phyloP scores from a whole-genome alignment of 23 tunicate genomes.

The Halocynthia roretzi region DNA sequence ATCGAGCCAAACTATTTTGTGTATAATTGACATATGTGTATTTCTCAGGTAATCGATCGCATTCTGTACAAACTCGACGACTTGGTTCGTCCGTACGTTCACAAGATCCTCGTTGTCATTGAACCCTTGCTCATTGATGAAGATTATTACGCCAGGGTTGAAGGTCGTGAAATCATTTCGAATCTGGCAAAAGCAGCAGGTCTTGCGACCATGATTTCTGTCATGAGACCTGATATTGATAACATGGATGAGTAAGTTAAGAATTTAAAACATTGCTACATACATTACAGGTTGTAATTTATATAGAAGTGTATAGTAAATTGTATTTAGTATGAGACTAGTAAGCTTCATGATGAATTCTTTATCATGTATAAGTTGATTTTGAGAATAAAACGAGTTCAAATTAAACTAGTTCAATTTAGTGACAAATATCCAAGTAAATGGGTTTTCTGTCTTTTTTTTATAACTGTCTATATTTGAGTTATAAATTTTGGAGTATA shows the following conservation, averaged over 20 bases:
- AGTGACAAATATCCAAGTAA: too few relatives aligned
- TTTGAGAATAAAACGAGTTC: too few relatives aligned
- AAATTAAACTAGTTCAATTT: too few relatives aligned
- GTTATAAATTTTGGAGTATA: not conserved
- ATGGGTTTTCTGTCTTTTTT: too few relatives aligned
- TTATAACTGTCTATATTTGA: too few relatives aligned
- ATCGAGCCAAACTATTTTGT: not conserved
- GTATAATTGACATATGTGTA: not conserved
- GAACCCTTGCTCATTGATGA: slow-evolving; percentile 99
- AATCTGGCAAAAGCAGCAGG: slow-evolving; percentile 99
- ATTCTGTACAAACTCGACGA: slow-evolving; percentile 98
- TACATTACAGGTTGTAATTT: too few relatives aligned
- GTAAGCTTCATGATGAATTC: too few relatives aligned
- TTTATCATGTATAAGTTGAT: too few relatives aligned
- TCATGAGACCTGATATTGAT: slow-evolving; percentile 99
- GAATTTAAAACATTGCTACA: too few relatives aligned
- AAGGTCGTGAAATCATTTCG: slow-evolving; percentile 97
- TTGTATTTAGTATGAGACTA: too few relatives aligned
- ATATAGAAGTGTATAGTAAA: too few relatives aligned
- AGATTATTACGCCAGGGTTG: slow-evolving; percentile 98
- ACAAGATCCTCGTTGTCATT: slow-evolving; percentile 96
- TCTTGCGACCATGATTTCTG: slow-evolving; percentile 97
- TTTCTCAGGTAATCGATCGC: slow-evolving; percentile 76
- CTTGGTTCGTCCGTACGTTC: slow-evolving; percentile 97
- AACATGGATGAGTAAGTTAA: slow-evolving; percentile 95